Evolutionary conservation across 1,140 invertebrate genomes (phyloP).

Genomic region (Drosophila auraria): DNA sequence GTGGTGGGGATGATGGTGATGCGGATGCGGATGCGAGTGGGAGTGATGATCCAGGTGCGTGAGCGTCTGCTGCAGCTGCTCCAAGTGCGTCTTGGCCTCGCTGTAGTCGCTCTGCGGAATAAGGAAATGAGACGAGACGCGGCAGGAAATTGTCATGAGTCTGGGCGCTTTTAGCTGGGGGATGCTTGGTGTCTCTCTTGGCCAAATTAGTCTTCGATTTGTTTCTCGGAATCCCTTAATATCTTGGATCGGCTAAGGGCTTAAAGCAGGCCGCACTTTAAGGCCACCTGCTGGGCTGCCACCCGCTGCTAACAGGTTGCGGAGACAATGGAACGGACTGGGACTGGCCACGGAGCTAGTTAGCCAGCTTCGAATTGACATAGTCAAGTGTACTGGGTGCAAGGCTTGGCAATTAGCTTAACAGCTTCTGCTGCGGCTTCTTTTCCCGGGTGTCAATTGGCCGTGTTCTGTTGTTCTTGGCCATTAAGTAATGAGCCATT

Average conservation of each 20-base stretch:
- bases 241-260: background rate
- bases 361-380: slow-evolving; percentile 67
- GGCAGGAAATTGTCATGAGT: slow-evolving; percentile 81
- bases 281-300: slow-evolving; percentile 71
- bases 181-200: slow-evolving; percentile 45
- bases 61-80: slow-evolving; percentile 75
- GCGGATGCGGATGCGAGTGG: slow-evolving; percentile 30
- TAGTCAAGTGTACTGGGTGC: slow-evolving; percentile 57
- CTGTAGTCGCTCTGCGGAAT: slow-evolving; percentile 69
- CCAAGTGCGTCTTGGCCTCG: slow-evolving; percentile 72
- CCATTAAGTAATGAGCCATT: slow-evolving; percentile 81
- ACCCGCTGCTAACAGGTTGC: slow-evolving; percentile 70
- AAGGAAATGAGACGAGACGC: slow-evolving; percentile 79
- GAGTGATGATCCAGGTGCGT: slow-evolving; percentile 68
- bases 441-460: slow-evolving; percentile 64
- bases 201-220: slow-evolving; percentile 71
- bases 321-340: slow-evolving; percentile 27
- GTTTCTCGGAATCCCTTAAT: slow-evolving; percentile 16
- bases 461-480: slow-evolving; percentile 52
- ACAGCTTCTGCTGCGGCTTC: slow-evolving; percentile 68
- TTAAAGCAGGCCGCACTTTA: slow-evolving; percentile 61
- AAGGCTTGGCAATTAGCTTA: slow-evolving; percentile 79
- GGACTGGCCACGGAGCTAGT: slow-evolving; percentile 21
- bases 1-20: slow-evolving; percentile 40
- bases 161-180: slow-evolving; percentile 35